phyloP scores from a whole-genome alignment of 2,797 vertebrate species.

The Oceanodroma leucorhoa region DNA sequence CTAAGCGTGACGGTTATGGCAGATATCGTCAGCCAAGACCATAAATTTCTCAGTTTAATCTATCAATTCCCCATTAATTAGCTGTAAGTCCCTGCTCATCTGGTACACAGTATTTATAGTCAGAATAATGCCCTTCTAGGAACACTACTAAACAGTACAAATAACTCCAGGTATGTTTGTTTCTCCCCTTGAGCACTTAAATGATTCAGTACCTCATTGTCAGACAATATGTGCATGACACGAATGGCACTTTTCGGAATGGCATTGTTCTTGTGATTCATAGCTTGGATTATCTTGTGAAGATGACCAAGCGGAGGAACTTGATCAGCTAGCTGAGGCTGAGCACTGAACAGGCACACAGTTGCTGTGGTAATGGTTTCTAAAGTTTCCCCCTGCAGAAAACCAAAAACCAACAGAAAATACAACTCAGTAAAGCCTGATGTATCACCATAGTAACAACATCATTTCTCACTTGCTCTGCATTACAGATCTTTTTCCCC shows the following conservation, averaged over 20 bases:
- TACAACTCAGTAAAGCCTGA: background rate
- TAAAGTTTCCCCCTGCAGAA: slow-evolving; percentile 89
- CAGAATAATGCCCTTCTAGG: background rate
- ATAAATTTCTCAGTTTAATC: background rate
- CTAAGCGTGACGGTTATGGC: background rate
- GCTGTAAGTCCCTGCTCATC: background rate
- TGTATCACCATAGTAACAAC: accelerated
- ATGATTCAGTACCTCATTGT: slow-evolving; percentile 88
- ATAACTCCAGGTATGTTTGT: background rate
- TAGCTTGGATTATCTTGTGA: slow-evolving; percentile 90
- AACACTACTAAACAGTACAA: background rate
- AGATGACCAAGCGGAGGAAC: slow-evolving; percentile 95
- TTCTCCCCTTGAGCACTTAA: background rate
- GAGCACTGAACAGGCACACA: slow-evolving; percentile 93
- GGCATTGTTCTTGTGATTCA: slow-evolving; percentile 95
- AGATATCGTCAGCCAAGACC: background rate
- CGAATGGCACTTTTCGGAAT: slow-evolving; percentile 96
- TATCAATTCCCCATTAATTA: background rate
- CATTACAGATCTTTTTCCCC: background rate
- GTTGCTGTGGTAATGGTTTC: slow-evolving; percentile 95
- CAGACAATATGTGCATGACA: slow-evolving; percentile 90
- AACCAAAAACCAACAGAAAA: background rate
- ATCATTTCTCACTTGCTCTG: background rate
- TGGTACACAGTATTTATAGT: background rate
- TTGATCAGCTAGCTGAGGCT: slow-evolving; percentile 95